Conservation (phyloP, 1,140 invertebrate species). For the Leucophenga varia region DNA sequence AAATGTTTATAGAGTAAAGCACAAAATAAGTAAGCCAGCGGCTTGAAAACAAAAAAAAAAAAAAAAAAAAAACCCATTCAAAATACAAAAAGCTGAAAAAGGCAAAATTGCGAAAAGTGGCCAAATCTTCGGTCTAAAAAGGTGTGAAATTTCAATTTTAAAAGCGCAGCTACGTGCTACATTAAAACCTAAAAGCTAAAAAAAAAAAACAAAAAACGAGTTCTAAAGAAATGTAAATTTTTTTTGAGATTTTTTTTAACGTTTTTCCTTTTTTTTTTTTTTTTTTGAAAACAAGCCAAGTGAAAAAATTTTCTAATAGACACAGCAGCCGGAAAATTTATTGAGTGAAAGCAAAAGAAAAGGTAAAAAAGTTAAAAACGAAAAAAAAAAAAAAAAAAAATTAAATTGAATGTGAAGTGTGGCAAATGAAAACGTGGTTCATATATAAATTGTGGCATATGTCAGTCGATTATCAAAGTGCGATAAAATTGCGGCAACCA, state of each 20-base stretch:
- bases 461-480: constrained; percentile 44
- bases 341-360: constrained; percentile 21
- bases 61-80: background rate
- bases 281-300: too few species aligned
- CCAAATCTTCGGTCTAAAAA: background rate
- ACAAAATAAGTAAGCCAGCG: too few species aligned
- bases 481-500: constrained; percentile 42
- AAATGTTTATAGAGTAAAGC: too few species aligned
- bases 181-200: too few species aligned
- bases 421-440: constrained; percentile 31
- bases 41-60: too few species aligned
- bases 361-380: too few species aligned
- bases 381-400: constrained; percentile 18
- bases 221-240: too few species aligned
- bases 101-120: constrained; percentile 11
- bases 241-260: too few species aligned
- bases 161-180: background rate
- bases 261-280: too few species aligned
- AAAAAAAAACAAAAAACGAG: too few species aligned
- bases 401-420: constrained; percentile 45
- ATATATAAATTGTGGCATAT: constrained; percentile 43
- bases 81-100: too few species aligned
- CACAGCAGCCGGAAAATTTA: constrained; percentile 32
- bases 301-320: constrained; percentile 19
- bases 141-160: constrained; percentile 11